phyloP scores from a whole-genome alignment of 2,113 vertebrate species.

The Sylvietta virens region DNA sequence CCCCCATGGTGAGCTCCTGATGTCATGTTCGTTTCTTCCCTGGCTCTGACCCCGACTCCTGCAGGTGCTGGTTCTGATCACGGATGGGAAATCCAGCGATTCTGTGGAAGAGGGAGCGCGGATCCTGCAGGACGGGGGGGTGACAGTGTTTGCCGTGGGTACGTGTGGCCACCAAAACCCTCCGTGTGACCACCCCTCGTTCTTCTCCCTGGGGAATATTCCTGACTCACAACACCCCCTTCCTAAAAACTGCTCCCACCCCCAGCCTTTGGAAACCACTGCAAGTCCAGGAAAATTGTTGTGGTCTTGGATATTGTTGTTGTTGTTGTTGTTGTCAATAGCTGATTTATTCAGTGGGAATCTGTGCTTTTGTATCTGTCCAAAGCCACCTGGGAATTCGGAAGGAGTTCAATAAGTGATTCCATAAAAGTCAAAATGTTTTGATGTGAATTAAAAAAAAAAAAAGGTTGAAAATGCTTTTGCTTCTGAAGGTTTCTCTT shows the following conservation, averaged over 20 bases:
- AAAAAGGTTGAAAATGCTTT: not conserved
- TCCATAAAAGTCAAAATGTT: not conserved
- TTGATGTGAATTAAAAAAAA: not conserved
- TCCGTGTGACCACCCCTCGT: rapidly evolving
- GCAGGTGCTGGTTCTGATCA: conserved; percentile 81
- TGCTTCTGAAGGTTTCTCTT: not conserved
- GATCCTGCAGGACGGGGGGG: conserved; percentile 72
- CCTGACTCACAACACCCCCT: rapidly evolving
- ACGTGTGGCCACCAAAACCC: not conserved
- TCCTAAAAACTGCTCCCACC: not conserved
- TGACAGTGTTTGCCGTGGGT: conserved; percentile 86
- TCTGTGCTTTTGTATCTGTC: not conserved
- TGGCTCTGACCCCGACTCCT: not conserved
- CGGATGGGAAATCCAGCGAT: conserved; percentile 78
- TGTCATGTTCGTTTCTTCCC: not conserved
- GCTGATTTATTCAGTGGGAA: not conserved
- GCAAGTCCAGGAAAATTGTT: not conserved
- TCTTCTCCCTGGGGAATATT: not conserved
- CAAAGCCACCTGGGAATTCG: not conserved
- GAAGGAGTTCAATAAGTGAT: not conserved
- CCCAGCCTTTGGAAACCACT: not conserved
- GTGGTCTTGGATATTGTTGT: not conserved
- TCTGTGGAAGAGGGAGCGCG: conserved; percentile 65
- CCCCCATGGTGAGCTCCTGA: not conserved
- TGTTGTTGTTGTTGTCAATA: not conserved